Percentiles rank a stretch among this genome's conserved stretches.
Conservation (phyloP, 2,797 vertebrate species). For the Sus cebifrons region DNA sequence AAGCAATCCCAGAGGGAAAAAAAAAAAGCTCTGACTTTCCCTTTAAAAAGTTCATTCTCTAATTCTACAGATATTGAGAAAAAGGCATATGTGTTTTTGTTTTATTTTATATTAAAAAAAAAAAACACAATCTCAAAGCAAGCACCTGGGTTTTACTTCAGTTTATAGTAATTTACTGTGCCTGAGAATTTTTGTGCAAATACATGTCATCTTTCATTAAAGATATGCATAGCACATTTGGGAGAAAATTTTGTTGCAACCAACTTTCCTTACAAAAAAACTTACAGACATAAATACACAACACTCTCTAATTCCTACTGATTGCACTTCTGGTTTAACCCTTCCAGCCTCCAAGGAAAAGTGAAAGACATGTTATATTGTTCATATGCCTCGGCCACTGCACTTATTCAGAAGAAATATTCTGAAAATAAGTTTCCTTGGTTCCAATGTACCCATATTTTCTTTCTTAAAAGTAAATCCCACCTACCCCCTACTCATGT, state of each 20-base stretch:
- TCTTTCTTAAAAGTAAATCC: constrained; percentile 74
- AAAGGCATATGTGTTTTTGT: constrained; percentile 63
- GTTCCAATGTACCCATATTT: constrained; percentile 53
- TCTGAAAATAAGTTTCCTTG: constrained; percentile 63
- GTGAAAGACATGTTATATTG: constrained; percentile 76
- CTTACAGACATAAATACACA: constrained; percentile 73
- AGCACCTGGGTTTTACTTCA: constrained; percentile 85
- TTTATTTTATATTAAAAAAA: constrained; percentile 50
- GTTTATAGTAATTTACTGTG: constrained; percentile 85
- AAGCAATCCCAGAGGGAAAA: not conserved
- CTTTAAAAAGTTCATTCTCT: constrained; percentile 57
- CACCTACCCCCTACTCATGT: not conserved
- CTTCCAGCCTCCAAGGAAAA: constrained; percentile 76
- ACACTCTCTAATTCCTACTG: constrained; percentile 77
- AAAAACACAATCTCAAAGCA: constrained; percentile 83
- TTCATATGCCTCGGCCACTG: constrained; percentile 76
- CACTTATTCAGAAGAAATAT: constrained; percentile 74
- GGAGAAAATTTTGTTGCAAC: constrained; percentile 75
- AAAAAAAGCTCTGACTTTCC: constrained; percentile 39
- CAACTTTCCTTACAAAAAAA: constrained; percentile 75
- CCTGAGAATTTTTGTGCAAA: constrained; percentile 88
- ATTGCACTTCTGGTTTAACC: constrained; percentile 84
- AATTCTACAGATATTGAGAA: constrained; percentile 62
- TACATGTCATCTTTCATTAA: constrained; percentile 80
- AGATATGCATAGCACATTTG: constrained; percentile 83